Conservation (phyloP, 2,113 vertebrate genomes). For the Amphiprion ocellaris region DNA sequence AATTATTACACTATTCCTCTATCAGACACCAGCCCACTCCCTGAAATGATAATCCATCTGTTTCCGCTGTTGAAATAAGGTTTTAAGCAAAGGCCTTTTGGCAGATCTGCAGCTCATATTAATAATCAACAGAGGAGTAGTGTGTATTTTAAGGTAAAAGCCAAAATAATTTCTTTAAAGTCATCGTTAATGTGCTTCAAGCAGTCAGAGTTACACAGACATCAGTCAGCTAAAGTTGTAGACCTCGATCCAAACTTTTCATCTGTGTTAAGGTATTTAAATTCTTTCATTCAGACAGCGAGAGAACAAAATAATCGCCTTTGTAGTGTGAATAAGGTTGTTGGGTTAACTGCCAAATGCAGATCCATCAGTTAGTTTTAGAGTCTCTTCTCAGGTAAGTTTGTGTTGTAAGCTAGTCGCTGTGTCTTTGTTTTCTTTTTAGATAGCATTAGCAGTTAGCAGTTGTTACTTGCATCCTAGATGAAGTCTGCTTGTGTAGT, state of each 20-base stretch:
- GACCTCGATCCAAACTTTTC: conserved; percentile 30
- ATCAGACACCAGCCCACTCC: conserved; percentile 10
- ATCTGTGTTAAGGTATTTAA: conserved; percentile 21
- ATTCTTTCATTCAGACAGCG: conserved; percentile 16
- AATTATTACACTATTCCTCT: too few species aligned
- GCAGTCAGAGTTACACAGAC: conserved; percentile 37
- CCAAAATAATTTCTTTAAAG: conserved; percentile 46
- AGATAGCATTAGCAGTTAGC: too few species aligned
- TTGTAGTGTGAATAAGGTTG: background rate
- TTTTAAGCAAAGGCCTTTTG: conserved; percentile 13
- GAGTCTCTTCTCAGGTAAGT: too few species aligned
- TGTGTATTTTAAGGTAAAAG: conserved; percentile 21
- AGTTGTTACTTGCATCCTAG: too few species aligned
- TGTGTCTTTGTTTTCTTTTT: too few species aligned
- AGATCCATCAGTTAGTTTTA: background rate
- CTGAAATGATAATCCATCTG: conserved; percentile 2
- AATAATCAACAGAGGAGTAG: conserved; percentile 14
- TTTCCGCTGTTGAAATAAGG: background rate
- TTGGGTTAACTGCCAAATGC: background rate
- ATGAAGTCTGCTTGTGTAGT: too few species aligned
- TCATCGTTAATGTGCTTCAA: conserved; percentile 40
- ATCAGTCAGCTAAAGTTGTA: background rate
- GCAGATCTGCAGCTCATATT: conserved; percentile 2
- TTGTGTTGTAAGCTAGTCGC: too few species aligned
- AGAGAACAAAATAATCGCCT: conserved; percentile 13